These are phyloP conservation scores for Petroica traversi DNA, from an alignment of 2,113 vertebrate species.

Conservation along the genomic window DNA sequence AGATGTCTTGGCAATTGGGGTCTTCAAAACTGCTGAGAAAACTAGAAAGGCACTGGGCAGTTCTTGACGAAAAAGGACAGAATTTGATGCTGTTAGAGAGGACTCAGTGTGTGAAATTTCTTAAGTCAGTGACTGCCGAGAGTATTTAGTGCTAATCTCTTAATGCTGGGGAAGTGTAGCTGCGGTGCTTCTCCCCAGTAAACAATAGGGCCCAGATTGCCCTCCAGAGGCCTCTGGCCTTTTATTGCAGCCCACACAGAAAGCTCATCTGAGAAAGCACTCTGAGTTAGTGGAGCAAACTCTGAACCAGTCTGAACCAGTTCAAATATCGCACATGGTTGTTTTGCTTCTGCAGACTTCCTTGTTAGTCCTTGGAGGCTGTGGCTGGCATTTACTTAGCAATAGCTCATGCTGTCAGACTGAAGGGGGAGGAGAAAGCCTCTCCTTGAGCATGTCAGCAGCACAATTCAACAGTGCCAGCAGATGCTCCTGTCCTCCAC, in stretches of 20 bases:
- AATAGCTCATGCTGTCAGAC: slow-evolving; percentile 33
- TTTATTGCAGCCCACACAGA: slow-evolving; percentile 11
- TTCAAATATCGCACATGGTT: slow-evolving; percentile 30
- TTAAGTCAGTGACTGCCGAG: not conserved
- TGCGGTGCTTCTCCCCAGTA: not conserved
- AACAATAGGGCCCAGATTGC: not conserved
- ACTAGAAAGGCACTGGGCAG: not conserved
- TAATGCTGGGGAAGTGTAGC: not conserved
- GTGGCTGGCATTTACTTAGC: slow-evolving; percentile 48
- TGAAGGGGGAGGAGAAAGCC: slow-evolving; percentile 38
- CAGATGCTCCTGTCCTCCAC: not conserved
- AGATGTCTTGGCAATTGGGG: not conserved
- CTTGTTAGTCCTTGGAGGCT: slow-evolving; percentile 54
- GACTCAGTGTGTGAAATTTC: not conserved
- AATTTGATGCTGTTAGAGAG: not conserved
- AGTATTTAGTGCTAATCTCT: not conserved
- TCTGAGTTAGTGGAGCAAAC: not conserved
- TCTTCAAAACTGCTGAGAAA: not conserved
- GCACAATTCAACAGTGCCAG: not conserved
- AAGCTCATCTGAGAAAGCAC: slow-evolving; percentile 4
- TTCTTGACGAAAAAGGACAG: not conserved
- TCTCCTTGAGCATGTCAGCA: not conserved
- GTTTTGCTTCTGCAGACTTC: slow-evolving; percentile 64
- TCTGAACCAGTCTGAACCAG: slow-evolving; percentile 57
- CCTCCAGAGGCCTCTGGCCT: not conserved